Conservation (phyloP, 2,113 vertebrate genomes). For the Hippocampus mohnikei region DNA sequence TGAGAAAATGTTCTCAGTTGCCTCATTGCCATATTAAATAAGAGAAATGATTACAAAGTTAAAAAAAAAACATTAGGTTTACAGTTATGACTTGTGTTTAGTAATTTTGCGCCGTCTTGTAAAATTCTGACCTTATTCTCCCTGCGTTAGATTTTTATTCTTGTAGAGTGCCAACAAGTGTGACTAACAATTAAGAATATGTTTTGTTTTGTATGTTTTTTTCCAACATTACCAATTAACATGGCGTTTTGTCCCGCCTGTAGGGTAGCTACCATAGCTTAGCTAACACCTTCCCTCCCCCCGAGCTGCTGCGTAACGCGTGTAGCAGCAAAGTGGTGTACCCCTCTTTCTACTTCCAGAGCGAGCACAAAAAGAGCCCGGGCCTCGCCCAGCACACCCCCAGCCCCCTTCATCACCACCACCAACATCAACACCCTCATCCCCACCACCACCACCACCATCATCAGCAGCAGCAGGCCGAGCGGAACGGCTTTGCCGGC, state of each 20-base stretch:
- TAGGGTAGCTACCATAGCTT: slow-evolving; percentile 58
- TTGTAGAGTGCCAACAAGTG: not conserved
- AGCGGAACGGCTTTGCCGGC: slow-evolving; percentile 95
- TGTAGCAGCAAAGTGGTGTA: slow-evolving; percentile 83
- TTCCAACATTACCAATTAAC: slow-evolving; percentile 30
- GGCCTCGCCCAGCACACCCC: slow-evolving; percentile 55
- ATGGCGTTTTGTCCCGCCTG: slow-evolving; percentile 30
- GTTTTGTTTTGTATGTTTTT: not conserved
- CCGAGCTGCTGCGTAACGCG: slow-evolving; percentile 74
- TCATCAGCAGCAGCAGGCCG: slow-evolving; percentile 73
- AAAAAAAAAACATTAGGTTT: no score
- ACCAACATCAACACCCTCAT: slow-evolving; percentile 52
- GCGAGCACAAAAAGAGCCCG: slow-evolving; percentile 84
- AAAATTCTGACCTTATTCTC: not conserved
- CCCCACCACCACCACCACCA: slow-evolving; percentile 50
- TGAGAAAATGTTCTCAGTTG: no score
- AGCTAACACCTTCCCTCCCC: slow-evolving; percentile 74
- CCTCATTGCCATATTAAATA: no score
- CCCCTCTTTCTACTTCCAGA: slow-evolving; percentile 99
- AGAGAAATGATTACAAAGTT: no score
- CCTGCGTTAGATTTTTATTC: not conserved
- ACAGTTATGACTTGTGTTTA: no score
- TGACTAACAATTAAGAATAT: not conserved
- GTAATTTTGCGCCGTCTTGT: not conserved
- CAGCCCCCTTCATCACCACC: slow-evolving; percentile 50